These are phyloP conservation scores for Hippolais icterina DNA, from an alignment of 2,113 vertebrate species.

Conservation along the genomic window DNA sequence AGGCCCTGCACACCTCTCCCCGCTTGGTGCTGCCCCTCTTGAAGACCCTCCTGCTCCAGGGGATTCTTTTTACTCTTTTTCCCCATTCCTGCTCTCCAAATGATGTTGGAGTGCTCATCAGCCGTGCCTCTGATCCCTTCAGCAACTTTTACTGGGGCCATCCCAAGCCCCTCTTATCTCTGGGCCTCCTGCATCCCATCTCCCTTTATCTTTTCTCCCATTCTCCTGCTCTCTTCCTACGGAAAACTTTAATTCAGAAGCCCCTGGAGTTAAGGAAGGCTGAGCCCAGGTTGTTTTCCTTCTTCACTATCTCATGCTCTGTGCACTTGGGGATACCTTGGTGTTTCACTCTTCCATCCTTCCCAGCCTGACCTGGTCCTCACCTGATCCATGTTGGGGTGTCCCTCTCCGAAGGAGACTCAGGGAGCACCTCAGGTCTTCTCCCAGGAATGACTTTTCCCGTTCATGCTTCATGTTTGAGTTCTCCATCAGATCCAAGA, in stretches of 20 bases:
- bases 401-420: not conserved
- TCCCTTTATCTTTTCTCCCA: not conserved
- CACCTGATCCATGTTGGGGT: not conserved
- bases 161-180: not conserved
- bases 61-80: not conserved
- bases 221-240: not conserved
- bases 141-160: not conserved
- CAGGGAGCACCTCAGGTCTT: not conserved
- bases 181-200: not conserved
- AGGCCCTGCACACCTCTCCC: not conserved
- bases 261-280: not conserved
- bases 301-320: fast-evolving
- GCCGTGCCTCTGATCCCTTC: not conserved
- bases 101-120: not conserved
- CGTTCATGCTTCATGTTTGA: not conserved
- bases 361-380: not conserved
- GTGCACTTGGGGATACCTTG: not conserved
- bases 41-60: not conserved
- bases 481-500: not conserved
- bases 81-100: not conserved
- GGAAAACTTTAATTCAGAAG: not conserved
- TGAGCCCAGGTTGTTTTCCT: not conserved
- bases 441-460: not conserved
- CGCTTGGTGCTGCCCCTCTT: not conserved
- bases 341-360: not conserved